A percentile compares a stretch with the other conserved stretches of the same genome.
These are phyloP conservation scores for Acromyrmex echinatior DNA, from an alignment of 1,140 invertebrate genomes.

Conservation along the genomic window DNA sequence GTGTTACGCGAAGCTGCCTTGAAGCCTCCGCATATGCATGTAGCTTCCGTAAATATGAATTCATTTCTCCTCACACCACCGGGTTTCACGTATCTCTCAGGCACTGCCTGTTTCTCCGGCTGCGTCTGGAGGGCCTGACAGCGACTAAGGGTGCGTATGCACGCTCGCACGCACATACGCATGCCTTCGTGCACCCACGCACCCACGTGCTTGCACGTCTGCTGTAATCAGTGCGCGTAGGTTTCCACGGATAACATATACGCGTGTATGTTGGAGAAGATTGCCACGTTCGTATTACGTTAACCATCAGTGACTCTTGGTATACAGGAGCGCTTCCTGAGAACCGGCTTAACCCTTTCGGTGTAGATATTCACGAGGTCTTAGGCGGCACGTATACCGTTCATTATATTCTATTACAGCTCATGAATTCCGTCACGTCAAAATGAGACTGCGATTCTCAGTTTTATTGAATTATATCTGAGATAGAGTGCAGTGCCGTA, in stretches of 20 bases:
- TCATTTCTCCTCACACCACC: conserved; percentile 39
- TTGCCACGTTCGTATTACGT: conserved; percentile 47
- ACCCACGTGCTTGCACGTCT: neutral
- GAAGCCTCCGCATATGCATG: conserved; percentile 47
- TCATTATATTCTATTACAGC: conserved; percentile 7
- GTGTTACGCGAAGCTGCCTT: conserved; percentile 31
- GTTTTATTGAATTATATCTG: conserved; percentile 1
- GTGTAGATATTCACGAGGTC: neutral
- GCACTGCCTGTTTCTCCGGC: conserved; percentile 31
- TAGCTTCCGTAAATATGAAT: conserved; percentile 51
- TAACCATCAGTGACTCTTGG: conserved; percentile 46
- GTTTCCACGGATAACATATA: conserved; percentile 23
- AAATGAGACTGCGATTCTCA: conserved; percentile 4
- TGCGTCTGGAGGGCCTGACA: conserved; percentile 24
- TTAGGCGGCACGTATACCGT: neutral
- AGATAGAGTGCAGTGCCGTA: neutral
- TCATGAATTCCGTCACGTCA: neutral
- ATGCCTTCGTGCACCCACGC: conserved; percentile 22
- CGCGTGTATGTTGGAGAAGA: neutral
- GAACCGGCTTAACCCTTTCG: conserved; percentile 48
- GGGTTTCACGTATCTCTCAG: conserved; percentile 67
- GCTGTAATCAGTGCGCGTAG: conserved; percentile 19
- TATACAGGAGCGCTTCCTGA: conserved; percentile 15
- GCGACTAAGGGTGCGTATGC: conserved; percentile 15
- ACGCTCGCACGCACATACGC: neutral